Base-by-base conservation (phyloP, 2,113 vertebrate species). In the Canis aureus region DNA sequence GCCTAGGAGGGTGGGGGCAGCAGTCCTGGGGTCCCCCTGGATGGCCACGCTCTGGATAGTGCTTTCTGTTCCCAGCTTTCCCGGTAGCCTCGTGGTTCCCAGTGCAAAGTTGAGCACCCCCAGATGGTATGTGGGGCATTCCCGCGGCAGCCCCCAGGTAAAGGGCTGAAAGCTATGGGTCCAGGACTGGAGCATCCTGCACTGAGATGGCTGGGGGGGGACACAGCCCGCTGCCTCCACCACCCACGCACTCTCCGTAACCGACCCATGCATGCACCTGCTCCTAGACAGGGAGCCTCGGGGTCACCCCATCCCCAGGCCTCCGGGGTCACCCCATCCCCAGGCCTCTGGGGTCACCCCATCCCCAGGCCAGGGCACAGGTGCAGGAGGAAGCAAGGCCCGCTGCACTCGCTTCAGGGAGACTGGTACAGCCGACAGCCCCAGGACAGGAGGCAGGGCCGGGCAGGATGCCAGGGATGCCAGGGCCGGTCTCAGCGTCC, bases 401-500 rank as follows among this genome's bases (percentile, higher is more conserved):
- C 6, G 12, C 12, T 23, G 71, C 22, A 1, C 38, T 13, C 38
- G 23, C 73, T 78, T 43, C 25, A 17, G 43, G 13, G 74, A 51
- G 43, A 12, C 23, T 1, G 0, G 12, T 16, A 3, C 0, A 8
- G 43, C 43, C 43, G 16, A 9, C 13, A 51, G 43, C 23, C 74
- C 16, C 69, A 4, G 10, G 13, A 10, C 43, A 27, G 43, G 38
- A 27, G 73, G 73, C 29, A 3, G 66, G 29, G 32, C 66, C 3
- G 7, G 8, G 9, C 17, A n/a, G 29, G 32, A 23, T 25, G 25
- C 8, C 0, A 8, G 3, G 29, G 32, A 23, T 25, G 25, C 8
- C 0, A 8, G 3, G 38, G 23, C n/a, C 10, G 9, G 17, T 20
- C 43, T 49, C 16, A 13, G 6, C 43, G 49, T 25, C 43, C 69